These are phyloP conservation scores for Chlorops oryzae DNA, from an alignment of 1,140 invertebrate genomes.

Conservation along the genomic window DNA sequence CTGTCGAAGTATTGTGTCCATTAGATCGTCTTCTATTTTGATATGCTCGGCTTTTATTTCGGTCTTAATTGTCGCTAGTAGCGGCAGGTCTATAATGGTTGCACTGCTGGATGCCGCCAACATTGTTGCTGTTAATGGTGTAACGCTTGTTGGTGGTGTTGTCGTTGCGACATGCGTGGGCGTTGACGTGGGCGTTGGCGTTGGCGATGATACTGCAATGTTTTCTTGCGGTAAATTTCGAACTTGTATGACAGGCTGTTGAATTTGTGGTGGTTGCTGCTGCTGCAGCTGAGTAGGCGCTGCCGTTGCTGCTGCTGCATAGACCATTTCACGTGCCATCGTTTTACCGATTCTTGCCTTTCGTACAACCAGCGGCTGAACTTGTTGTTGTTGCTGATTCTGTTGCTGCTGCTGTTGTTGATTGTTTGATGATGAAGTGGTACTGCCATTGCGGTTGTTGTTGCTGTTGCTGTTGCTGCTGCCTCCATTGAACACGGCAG, in stretches of 20 bases:
- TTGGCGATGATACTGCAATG: constrained; percentile 7
- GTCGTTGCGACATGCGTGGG: no score
- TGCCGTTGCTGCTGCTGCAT: constrained; percentile 19
- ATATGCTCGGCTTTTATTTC: constrained; percentile 48
- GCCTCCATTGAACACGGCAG: no score
- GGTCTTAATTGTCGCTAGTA: no score
- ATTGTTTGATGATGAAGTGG: not conserved
- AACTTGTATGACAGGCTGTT: no score
- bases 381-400: not conserved
- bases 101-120: no score
- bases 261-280: constrained; percentile 9
- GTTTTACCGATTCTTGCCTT: constrained; percentile 61
- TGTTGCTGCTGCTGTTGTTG: constrained; percentile 11
- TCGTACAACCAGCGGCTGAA: constrained; percentile 32
- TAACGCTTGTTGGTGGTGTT: constrained; percentile 2
- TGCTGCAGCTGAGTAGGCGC: constrained; percentile 19
- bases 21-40: constrained; percentile 46
- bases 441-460: not conserved
- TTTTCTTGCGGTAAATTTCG: not conserved
- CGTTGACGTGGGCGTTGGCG: constrained; percentile 12
- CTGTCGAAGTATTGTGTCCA: constrained; percentile 29
- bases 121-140: not conserved
- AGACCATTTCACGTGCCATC: constrained; percentile 56
- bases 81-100: constrained; percentile 14
- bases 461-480: not conserved